A percentile compares a stretch with the other conserved stretches of the same genome.
Evolutionary conservation across 2,113 vertebrate genomes (phyloP).

Genomic region (Rallus limicola): DNA sequence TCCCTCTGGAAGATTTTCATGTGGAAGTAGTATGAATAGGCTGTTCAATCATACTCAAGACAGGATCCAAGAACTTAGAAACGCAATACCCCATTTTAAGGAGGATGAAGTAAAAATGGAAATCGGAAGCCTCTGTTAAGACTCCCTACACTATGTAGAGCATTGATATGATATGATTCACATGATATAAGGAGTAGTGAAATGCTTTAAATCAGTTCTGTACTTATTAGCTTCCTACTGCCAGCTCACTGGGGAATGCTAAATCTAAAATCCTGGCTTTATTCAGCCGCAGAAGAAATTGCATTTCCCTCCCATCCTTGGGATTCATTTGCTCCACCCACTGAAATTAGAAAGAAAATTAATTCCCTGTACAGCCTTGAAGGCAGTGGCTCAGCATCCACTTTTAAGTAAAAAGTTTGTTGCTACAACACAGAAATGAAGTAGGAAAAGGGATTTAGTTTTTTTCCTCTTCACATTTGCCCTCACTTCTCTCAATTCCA

Average conservation of each 20-base stretch:
- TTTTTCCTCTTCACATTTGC: neutral
- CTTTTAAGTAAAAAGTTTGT: neutral
- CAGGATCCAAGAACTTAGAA: neutral
- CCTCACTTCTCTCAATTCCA: neutral
- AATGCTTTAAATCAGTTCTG: neutral
- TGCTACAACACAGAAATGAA: neutral
- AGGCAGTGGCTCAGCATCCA: neutral
- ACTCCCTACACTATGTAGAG: accelerated
- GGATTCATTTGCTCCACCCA: neutral
- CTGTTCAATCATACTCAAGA: neutral
- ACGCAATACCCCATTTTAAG: neutral
- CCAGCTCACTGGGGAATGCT: neutral
- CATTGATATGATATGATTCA: neutral
- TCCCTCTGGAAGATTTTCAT: neutral
- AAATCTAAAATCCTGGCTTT: neutral
- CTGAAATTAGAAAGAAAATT: neutral
- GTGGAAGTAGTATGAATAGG: neutral
- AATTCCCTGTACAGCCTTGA: neutral
- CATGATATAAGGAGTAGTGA: neutral
- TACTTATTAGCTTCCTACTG: neutral
- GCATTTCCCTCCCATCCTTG: neutral
- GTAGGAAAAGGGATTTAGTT: neutral
- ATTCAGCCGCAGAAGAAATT: neutral
- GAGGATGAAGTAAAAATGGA: neutral
- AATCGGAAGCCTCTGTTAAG: neutral